Conservation (phyloP, 2,888 invertebrate species). For the Caenorhabditis japonica region DNA sequence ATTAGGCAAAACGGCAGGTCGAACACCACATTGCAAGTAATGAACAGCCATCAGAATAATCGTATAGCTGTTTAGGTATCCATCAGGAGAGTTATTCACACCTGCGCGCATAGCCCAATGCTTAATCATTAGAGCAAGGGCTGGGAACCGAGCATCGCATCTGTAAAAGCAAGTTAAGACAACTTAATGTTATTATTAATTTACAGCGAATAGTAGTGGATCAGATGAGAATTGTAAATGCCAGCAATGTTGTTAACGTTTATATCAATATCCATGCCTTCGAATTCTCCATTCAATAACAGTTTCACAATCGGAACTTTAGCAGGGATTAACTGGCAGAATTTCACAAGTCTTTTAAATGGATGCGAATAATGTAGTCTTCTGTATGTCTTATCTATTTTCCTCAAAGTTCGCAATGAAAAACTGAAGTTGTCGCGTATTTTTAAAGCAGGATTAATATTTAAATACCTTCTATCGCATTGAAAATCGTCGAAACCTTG, state of each 20-base stretch:
- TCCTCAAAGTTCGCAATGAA: constrained; percentile 11
- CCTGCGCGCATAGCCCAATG: constrained; percentile 75
- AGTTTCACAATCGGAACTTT: constrained; percentile 73
- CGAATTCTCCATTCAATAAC: constrained; percentile 53
- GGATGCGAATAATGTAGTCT: background rate
- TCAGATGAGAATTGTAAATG: constrained; percentile 75
- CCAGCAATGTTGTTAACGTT: constrained; percentile 76
- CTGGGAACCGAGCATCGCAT: constrained; percentile 72
- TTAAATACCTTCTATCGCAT: constrained; percentile 1
- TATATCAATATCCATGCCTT: constrained; percentile 73
- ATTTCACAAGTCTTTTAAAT: constrained; percentile 2
- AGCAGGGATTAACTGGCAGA: constrained; percentile 40
- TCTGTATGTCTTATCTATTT: constrained; percentile 10
- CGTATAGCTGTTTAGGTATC: constrained; percentile 68
- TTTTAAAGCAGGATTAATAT: no score
- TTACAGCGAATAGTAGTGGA: constrained; percentile 75
- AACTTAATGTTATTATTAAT: background rate
- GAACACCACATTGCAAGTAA: constrained; percentile 71
- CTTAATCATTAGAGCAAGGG: constrained; percentile 71
- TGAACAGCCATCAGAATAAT: constrained; percentile 76
- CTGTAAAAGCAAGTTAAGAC: constrained; percentile 50
- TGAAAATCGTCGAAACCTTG: constrained; percentile 36
- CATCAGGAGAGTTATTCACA: constrained; percentile 65
- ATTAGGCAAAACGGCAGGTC: constrained; percentile 74
- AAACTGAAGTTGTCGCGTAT: background rate